Percentiles rank a stretch among this genome's conserved stretches.
These are phyloP conservation scores for Diplosoma virens DNA, from an alignment of 23 tunicate genomes.

Conservation along the genomic window DNA sequence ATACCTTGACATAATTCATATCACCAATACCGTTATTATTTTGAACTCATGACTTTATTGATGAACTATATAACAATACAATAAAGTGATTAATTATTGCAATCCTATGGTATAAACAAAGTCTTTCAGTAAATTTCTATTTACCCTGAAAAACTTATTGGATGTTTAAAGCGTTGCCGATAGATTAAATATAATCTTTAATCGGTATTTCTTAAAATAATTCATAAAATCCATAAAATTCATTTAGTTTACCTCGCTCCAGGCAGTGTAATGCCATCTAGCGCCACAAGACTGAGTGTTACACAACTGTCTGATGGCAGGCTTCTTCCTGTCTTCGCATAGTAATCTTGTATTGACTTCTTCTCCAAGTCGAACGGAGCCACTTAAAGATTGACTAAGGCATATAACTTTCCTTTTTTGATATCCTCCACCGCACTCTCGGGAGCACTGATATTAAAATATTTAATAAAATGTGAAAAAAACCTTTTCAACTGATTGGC, in stretches of 20 bases:
- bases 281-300: conserved; percentile 67
- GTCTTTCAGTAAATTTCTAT: too few relatives aligned
- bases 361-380: conserved; percentile 23
- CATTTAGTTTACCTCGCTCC: conserved; percentile 46
- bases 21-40: too few relatives aligned
- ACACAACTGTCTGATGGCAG: conserved; percentile 40
- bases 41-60: too few relatives aligned
- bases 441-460: conserved; percentile 81
- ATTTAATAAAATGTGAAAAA: too few relatives aligned
- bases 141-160: too few relatives aligned
- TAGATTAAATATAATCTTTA: not conserved
- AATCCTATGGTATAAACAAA: too few relatives aligned
- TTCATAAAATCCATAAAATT: not conserved
- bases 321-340: conserved; percentile 28
- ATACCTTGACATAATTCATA: too few relatives aligned
- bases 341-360: not conserved
- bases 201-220: not conserved
- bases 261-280: conserved; percentile 59
- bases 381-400: conserved; percentile 33
- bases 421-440: conserved; percentile 52
- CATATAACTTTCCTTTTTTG: conserved; percentile 51
- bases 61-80: too few relatives aligned
- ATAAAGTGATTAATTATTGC: too few relatives aligned
- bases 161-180: not conserved
- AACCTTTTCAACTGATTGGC: too few relatives aligned